Percentiles rank a stretch among this genome's conserved stretches.
Evolutionary conservation across 2,113 vertebrate species (phyloP).

Genomic region (Terrapene triunguis): DNA sequence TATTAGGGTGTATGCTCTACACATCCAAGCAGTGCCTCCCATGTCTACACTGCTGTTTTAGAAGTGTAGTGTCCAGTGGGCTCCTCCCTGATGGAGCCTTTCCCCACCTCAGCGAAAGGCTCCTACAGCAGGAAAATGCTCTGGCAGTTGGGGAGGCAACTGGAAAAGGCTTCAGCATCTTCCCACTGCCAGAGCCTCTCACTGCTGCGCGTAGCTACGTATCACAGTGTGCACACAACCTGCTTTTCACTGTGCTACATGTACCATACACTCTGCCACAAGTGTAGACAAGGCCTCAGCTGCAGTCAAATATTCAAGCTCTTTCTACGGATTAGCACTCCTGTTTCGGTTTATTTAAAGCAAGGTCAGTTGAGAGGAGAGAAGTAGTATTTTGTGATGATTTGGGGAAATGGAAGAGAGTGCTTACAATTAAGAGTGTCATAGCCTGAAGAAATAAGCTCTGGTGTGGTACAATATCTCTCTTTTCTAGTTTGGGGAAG

Average conservation of each 20-base stretch:
- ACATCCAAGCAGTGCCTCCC: not conserved
- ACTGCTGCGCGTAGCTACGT: not conserved
- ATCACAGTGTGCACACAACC: not conserved
- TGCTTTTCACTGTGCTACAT: not conserved
- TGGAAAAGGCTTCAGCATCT: not conserved
- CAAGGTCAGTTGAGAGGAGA: not conserved
- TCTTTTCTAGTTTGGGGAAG: not conserved
- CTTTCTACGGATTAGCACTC: not conserved
- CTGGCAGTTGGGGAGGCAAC: not conserved
- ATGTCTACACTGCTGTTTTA: not conserved
- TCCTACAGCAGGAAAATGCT: not conserved
- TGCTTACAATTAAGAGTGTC: accelerated
- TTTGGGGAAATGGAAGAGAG: not conserved
- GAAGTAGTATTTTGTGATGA: not conserved
- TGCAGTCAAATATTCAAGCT: not conserved
- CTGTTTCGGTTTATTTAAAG: not conserved
- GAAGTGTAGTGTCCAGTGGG: not conserved
- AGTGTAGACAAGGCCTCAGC: not conserved
- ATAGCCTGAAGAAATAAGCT: not conserved
- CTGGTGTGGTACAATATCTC: not conserved
- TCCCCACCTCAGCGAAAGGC: not conserved
- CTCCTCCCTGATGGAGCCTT: not conserved
- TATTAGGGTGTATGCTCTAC: not conserved
- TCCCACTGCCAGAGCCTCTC: not conserved
- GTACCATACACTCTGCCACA: not conserved